Evolutionary conservation across 2,888 invertebrate species (phyloP), one percentile per base, ranked within the genome.

Genomic region (Drosophila picticornis): DNA sequence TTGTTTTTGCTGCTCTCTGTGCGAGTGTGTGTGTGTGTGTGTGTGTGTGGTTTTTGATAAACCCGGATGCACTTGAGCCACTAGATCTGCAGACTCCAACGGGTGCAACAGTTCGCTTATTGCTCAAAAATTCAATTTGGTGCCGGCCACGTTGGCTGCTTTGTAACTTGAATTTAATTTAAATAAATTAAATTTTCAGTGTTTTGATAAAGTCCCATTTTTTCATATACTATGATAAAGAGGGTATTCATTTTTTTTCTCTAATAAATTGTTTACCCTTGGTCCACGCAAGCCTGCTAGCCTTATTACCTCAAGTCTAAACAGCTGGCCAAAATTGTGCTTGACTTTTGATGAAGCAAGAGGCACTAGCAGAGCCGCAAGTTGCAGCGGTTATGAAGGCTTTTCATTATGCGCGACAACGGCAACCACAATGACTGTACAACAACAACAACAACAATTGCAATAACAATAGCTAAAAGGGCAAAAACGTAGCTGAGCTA

Each of bases 101-200:
- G 52, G 38, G 29, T 66, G 63, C 71, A 69, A 46, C 67, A 62
- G 62, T 65, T 75, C 67, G 56, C 50, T 69, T 69, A 74, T 55
- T 22, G 70, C 43, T 62, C 59, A 74, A 74, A 88, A 84, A 83
- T 84, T 84, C 81, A 87, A 87, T 85, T 85, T 52, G 51, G 9
- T 55, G 71, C 31, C 53, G 16, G 25, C 50, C 27, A 43, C 62
- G 25, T 31, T 52, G 38, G 31, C 34, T 55, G 55, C 51, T 10
- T n/a, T 13, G 25, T 61, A 87, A 87, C 81, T 79, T 72, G 88
- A 81, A 87, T 88, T 81, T 74, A 85, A 81, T 72, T 76, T 84
- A 73, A 74, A 84, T 83, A 81, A 75, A 82, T 80, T 75, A 78
- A 61, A 56, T 70, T 76, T 66, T 32, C 27, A 13, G 9, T 56